Base-by-base conservation (phyloP, 1,140 invertebrate species). In the Hylyphantes graminicola region DNA sequence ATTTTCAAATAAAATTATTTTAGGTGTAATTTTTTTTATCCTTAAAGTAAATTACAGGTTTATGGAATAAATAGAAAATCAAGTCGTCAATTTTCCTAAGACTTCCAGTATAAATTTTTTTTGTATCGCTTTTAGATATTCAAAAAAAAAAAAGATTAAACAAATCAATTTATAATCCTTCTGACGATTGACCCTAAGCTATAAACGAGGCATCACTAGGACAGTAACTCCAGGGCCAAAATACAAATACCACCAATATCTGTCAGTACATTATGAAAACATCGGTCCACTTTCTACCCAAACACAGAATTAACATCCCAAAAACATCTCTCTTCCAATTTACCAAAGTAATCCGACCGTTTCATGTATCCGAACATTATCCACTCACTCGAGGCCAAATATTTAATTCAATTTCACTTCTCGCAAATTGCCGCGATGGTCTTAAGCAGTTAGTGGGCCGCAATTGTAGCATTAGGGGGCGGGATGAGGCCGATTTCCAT, bases 401-500 rank as follows among this genome's bases (percentile, higher is more conserved):
- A 74, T 55, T 74, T 74, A 74, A 61, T 61, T 61, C 57, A 35
- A 70, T 70, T 70, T 54, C 68, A 17, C 15, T 35, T 10, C 72
- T 35, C 72, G 72, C 57, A 55, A 57, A 13, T 55, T 17, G 72
- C 12, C 51, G 57, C 72, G 57, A 55, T 19, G 54, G 54, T 17
- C n/a, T 57, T 53, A 19, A 55, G 21, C 10, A n/a, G 15, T 35
- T n/a, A 59, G 59, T 35, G 17, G 48, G n/a, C 13, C 48, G n/a
- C 50, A 51, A 70, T 53, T n/a, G 68, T 9, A 17, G 8, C 48
- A 19, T 59, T 35, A 5, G 63, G 63, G 63, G 63, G 7, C 17
- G 0, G 15, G 74, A 48, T 10, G n/a, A 48, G 15, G 35, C 12
- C 48, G 63, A 53, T 35, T 19, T 53, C 77, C 64, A 64, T 70